These are phyloP conservation scores for Parauchenoglanis ngamensis DNA, from an alignment of 2,797 vertebrate genomes.

Conservation along the genomic window DNA sequence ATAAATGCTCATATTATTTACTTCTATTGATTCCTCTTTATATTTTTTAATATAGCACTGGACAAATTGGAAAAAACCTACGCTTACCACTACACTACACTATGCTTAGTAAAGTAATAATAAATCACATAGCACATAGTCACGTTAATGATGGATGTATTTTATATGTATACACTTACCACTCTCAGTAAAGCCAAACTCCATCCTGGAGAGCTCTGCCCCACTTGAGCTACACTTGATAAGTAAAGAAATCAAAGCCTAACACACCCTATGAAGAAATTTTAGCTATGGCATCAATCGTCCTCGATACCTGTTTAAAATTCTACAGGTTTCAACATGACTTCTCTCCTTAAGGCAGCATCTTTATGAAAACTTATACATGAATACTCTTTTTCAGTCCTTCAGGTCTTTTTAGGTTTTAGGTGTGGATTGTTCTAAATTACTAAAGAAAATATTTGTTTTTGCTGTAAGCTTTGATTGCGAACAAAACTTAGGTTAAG, in stretches of 20 bases:
- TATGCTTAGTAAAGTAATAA: neutral
- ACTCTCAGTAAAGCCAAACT: neutral
- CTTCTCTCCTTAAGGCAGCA: conserved; percentile 41
- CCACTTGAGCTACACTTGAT: conserved; percentile 8
- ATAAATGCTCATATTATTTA: neutral
- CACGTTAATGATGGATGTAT: neutral
- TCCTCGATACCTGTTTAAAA: conserved; percentile 30
- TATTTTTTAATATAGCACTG: neutral
- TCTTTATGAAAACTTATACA: neutral
- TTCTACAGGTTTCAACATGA: conserved; percentile 52
- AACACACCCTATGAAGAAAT: conserved; percentile 46
- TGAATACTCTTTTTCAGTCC: neutral
- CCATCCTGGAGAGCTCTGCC: conserved; percentile 16
- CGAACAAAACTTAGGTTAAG: neutral
- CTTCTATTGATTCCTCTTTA: neutral
- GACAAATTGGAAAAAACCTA: neutral
- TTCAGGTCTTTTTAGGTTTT: neutral
- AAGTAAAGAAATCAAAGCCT: conserved; percentile 43
- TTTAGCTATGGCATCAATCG: conserved; percentile 42
- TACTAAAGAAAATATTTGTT: neutral
- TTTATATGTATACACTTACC: conserved; percentile 33
- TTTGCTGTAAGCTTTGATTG: neutral
- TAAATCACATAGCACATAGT: too few relatives aligned
- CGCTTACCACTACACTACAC: neutral
- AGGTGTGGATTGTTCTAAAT: neutral